These are phyloP conservation scores for Ameiurus melas DNA, from an alignment of 2,113 vertebrate species.

Conservation along the genomic window DNA sequence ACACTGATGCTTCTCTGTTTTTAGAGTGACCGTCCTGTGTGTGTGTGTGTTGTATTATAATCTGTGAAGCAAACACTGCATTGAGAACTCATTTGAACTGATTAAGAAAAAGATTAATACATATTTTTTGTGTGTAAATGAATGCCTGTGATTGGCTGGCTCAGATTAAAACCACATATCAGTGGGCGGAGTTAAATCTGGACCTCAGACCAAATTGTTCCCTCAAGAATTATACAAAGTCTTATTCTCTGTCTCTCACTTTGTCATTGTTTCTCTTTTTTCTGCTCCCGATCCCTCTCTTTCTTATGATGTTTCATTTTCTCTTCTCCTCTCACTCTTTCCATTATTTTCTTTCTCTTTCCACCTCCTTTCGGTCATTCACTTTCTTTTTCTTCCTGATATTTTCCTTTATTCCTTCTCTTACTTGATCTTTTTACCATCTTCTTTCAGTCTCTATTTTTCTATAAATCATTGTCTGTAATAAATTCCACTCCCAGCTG, in stretches of 20 bases:
- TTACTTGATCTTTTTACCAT: not conserved
- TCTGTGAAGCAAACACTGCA: not conserved
- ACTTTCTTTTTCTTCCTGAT: not conserved
- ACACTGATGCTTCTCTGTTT: not conserved
- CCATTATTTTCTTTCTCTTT: conserved; percentile 54
- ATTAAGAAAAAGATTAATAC: not conserved
- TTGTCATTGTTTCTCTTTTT: not conserved
- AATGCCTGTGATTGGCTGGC: not conserved
- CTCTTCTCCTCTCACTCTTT: conserved; percentile 41
- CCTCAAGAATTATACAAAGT: not conserved
- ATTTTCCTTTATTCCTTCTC: not conserved
- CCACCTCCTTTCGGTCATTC: not conserved
- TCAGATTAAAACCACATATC: not conserved
- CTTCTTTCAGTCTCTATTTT: not conserved
- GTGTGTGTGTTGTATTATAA: not conserved
- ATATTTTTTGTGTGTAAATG: not conserved
- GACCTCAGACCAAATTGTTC: not conserved
- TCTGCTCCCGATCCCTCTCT: not conserved
- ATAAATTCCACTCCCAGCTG: not conserved
- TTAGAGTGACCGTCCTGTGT: not conserved
- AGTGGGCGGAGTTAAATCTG: not conserved
- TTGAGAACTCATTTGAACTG: not conserved
- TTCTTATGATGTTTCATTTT: not conserved
- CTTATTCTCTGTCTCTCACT: not conserved
- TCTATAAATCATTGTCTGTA: not conserved